Percentiles rank a stretch among this genome's conserved stretches.
These are phyloP conservation scores for Gallinago media DNA, from an alignment of 2,113 vertebrate genomes.

Conservation along the genomic window DNA sequence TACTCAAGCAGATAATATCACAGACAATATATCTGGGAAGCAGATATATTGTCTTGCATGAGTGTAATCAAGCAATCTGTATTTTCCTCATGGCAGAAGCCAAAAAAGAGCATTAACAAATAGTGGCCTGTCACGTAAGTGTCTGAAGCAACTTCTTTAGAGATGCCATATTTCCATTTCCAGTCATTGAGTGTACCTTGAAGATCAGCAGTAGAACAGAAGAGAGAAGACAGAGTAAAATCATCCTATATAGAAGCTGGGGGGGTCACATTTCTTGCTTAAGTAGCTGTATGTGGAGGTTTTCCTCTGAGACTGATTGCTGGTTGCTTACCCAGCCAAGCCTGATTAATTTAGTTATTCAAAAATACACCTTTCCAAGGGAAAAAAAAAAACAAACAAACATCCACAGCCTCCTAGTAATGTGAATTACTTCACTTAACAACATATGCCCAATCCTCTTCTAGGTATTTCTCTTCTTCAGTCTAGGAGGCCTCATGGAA, in stretches of 20 bases:
- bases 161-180: conserved; percentile 29
- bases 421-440: background rate
- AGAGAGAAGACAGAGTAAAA: background rate
- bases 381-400: background rate
- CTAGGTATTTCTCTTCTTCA: background rate
- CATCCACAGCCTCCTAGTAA: background rate
- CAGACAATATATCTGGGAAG: background rate
- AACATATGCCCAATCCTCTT: background rate
- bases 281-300: background rate
- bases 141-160: conserved; percentile 14
- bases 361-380: background rate
- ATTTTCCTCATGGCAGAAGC: background rate
- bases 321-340: background rate
- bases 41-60: background rate
- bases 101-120: conserved; percentile 40
- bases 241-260: background rate
- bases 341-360: background rate
- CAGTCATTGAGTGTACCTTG: background rate
- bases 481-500: background rate
- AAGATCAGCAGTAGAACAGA: background rate
- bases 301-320: background rate
- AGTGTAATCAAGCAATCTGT: conserved; percentile 28
- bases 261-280: background rate
- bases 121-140: conserved; percentile 36
- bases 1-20: conserved; percentile 32